phyloP scores from a whole-genome alignment of 2,888 invertebrate genomes.

The Netelia inedita region DNA sequence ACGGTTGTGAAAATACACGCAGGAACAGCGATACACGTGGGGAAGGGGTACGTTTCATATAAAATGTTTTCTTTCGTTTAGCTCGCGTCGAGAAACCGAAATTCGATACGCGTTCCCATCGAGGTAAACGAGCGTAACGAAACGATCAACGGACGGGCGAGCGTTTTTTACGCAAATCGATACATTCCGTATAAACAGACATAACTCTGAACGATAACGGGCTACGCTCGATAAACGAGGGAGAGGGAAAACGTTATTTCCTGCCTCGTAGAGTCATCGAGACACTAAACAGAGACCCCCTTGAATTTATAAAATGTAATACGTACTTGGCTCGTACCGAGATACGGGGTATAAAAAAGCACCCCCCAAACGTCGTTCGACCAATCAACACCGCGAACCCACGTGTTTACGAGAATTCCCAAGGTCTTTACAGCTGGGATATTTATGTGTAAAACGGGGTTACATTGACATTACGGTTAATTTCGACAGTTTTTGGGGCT shows the following conservation, averaged over 20 bases:
- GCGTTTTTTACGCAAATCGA: constrained; percentile 44
- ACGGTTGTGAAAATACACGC: not conserved
- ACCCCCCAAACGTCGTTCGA: not conserved
- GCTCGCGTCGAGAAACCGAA: too few relatives aligned
- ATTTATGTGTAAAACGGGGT: too few relatives aligned
- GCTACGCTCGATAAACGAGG: not conserved
- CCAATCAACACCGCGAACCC: not conserved
- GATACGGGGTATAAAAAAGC: not conserved
- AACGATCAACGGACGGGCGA: constrained; percentile 4
- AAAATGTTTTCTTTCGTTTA: too few relatives aligned
- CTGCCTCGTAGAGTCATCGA: constrained; percentile 33
- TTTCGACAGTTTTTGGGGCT: too few relatives aligned
- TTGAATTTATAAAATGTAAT: constrained; percentile 23
- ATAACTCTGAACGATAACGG: constrained; percentile 25
- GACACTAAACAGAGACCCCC: constrained; percentile 9
- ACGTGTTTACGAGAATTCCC: not conserved
- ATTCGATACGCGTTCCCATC: not conserved
- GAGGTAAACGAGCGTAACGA: constrained; percentile 39
- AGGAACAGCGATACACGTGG: too few relatives aligned
- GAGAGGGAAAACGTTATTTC: constrained; percentile 18
- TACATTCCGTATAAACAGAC: constrained; percentile 27
- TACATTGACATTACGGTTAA: too few relatives aligned
- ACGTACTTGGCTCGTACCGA: not conserved
- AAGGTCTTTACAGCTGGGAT: not conserved
- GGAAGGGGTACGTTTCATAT: too few relatives aligned